Evolutionary conservation across 2,113 vertebrate species (phyloP).

Genomic region (Pipa parva): DNA sequence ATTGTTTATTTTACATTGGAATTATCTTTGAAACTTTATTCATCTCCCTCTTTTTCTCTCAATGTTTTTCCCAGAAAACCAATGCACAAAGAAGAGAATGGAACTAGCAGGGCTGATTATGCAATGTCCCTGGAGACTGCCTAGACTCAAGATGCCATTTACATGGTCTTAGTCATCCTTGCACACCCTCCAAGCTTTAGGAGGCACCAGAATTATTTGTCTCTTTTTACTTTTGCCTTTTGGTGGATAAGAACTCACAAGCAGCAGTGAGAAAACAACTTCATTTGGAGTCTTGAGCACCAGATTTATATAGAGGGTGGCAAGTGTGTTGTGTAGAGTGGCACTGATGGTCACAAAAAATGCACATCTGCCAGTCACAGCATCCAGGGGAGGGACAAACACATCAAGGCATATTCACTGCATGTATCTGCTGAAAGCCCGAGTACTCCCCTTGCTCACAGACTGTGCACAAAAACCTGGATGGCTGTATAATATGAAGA

Average conservation of each 20-base stretch:
- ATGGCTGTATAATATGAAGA: conserved; percentile 9
- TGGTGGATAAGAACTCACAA: conserved; percentile 45
- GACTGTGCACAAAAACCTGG: conserved; percentile 49
- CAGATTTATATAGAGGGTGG: conserved; percentile 66
- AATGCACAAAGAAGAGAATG: conserved; percentile 90
- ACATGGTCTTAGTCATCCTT: conserved; percentile 75
- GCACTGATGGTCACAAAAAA: conserved; percentile 56
- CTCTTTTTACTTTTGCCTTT: neutral
- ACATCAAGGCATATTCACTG: conserved; percentile 60
- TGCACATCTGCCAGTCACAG: conserved; percentile 56
- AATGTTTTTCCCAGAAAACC: conserved; percentile 80
- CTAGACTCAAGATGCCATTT: conserved; percentile 82
- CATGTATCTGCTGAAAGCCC: conserved; percentile 66
- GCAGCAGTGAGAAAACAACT: conserved; percentile 47
- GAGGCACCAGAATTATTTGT: conserved; percentile 50
- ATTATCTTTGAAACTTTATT: neutral
- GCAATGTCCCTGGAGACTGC: conserved; percentile 93
- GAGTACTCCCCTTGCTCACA: conserved; percentile 48
- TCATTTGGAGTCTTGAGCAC: conserved; percentile 56
- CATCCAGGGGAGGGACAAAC: conserved; percentile 47
- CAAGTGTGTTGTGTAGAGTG: conserved; percentile 59
- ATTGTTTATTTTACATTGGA: no score
- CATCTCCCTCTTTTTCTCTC: conserved; percentile 8
- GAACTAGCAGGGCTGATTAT: conserved; percentile 87
- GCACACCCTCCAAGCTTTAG: conserved; percentile 21